Evolutionary conservation across 2,888 invertebrate species (phyloP), one percentile per base, ranked within the genome.

Genomic region (Phrixothrix hirtus): DNA sequence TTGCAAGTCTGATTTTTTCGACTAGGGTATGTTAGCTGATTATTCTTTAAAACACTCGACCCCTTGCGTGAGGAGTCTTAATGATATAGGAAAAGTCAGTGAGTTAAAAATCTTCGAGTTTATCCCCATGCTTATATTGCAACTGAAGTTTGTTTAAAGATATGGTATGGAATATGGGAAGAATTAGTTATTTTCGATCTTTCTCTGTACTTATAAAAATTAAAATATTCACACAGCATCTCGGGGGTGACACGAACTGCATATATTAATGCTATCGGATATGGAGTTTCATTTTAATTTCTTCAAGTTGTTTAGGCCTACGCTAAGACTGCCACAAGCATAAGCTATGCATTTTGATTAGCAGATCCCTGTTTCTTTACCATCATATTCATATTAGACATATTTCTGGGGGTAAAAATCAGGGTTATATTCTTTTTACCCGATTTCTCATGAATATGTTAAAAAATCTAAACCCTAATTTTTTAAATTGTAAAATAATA

Each of bases 1-100:
- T 75, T 75, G 75, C 75, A 75, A 75, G 74, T 75, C 72, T 75
- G 75, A 75, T 75, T 75, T 75, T 75, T 74, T 73, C 68, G 63
- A 66, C 63, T 65, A 64, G 71, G 70, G 69, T 64, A 67, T 65
- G 70, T 65, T 63, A 65, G 67, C 59, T 73, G 74, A 75, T 74
- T 75, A 75, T 75, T 74, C 74, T 74, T 75, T 74, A 74, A 75
- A 75, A 74, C 72, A 74, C 70, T 75, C 66, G 71, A 68, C 70
- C 69, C 68, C 48, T 54, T 43, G 48, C 36, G 30, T 29, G 48
- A 55, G 41, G 52, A 47, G 50, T 55, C 51, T 68, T 71, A 69
- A 68, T 67, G 25, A 14, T 66, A 66, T 63, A 66, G 65, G 69
- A 69, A 67, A 68, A 73, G 72, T 72, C 73, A 72, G 72, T 62